Base-by-base conservation (phyloP, 2,888 invertebrate genomes). In the Torymus auratus region DNA sequence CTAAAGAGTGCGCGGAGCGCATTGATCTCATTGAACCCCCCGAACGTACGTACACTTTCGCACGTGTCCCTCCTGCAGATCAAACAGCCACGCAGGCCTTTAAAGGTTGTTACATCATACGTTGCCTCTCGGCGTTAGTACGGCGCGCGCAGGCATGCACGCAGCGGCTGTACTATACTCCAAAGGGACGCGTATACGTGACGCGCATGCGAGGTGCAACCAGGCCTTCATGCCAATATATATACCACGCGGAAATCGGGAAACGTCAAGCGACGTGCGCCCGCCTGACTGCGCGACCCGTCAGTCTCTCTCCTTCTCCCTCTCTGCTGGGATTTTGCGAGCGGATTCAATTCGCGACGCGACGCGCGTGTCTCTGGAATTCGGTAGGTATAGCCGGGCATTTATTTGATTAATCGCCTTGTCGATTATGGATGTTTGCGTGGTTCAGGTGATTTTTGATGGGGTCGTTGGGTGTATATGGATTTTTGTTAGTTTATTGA, bases 151-250 rank as follows among this genome's bases (percentile, higher is more conserved):
- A 53, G 17, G 23, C 12, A 41, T 15, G 15, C 13, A 15, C 13
- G 64, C n/a, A 64, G 62, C 15, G 4, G 2, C 20, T 20, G 23
- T 7, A 41, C 41, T 41, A 10, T 41, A 41, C 41, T 41, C 41
- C 41, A 41, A 5, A n/a, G 15, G 56, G 52, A 13, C 17, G 60
- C 56, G 65, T 83, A 82, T 17, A 88, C 88, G 89, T 89, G 88
- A 89, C 88, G 86, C 86, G 89, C 88, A 89, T 89, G 78, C 81
- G 84, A 84, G 85, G 84, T 86, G 84, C 85, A 83, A 17, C 12
- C 56, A 2, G 41, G 11, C 23, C 83, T 83, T 89, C 89, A 89
- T 89, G 88, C 89, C 88, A 89, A 89, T 89, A 87, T 15, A 60
- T 41, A 10, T 41, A 41, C 7, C 41, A 41, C 55, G 78, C 82